These are phyloP conservation scores for Haliclona indistincta DNA, from an alignment of 37 sponge, comb jelly and placozoan genomes.

Conservation along the genomic window DNA sequence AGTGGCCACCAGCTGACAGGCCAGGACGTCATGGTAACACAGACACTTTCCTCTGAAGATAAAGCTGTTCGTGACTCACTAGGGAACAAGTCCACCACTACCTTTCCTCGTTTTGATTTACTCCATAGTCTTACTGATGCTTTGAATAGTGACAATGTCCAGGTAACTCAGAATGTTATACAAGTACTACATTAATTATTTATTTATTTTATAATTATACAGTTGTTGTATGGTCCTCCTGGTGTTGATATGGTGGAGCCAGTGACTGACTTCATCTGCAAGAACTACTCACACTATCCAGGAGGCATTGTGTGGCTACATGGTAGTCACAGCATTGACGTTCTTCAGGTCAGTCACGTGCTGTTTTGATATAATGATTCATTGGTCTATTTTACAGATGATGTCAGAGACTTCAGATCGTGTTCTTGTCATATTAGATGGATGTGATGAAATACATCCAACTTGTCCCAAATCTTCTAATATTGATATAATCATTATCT, in stretches of 20 bases:
- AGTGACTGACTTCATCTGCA: conserved; percentile 42
- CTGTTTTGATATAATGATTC: too few species aligned
- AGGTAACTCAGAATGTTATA: neutral
- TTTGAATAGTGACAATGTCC: too few species aligned
- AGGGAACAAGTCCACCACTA: neutral
- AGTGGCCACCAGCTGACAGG: conserved; percentile 73
- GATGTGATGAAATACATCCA: too few species aligned
- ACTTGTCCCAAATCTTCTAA: too few species aligned
- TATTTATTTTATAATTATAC: neutral
- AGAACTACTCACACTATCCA: conserved; percentile 20
- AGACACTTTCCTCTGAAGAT: conserved; percentile 1
- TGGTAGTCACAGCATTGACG: too few species aligned
- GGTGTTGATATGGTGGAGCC: conserved; percentile 28
- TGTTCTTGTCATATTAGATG: too few species aligned
- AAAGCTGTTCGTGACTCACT: conserved; percentile 2
- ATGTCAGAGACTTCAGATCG: too few species aligned
- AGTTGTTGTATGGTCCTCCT: conserved; percentile 45
- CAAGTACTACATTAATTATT: neutral
- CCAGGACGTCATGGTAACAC: conserved; percentile 22
- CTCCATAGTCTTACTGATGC: too few species aligned
- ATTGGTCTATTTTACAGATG: too few species aligned
- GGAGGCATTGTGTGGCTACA: conserved; percentile 21
- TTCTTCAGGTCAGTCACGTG: too few species aligned
- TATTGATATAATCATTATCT: too few species aligned
- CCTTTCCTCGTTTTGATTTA: conserved; percentile 42